Conservation (phyloP, 2,113 vertebrate species). For the Pandion haliaetus region DNA sequence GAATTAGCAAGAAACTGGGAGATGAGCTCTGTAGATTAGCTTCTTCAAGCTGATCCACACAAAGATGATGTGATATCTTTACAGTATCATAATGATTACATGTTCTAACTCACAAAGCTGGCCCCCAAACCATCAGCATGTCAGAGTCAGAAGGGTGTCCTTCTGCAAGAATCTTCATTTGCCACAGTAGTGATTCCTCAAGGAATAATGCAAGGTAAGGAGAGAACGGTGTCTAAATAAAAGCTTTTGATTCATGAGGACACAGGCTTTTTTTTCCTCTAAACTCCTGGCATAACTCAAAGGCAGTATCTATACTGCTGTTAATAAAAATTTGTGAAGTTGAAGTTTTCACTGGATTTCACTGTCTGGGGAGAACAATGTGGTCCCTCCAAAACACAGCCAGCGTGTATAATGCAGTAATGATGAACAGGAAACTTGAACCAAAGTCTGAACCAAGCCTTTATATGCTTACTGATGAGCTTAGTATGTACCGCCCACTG, state of each 20-base stretch:
- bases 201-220: neutral
- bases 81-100: neutral
- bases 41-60: neutral
- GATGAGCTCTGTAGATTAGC: neutral
- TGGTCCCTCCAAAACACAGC: neutral
- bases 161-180: neutral
- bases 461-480: accelerated
- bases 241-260: neutral
- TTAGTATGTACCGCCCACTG: neutral
- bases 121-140: neutral
- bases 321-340: neutral
- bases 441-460: neutral
- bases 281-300: neutral
- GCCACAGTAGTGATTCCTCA: neutral
- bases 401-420: neutral
- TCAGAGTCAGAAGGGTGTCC: neutral
- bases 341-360: neutral
- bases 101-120: neutral
- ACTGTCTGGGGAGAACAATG: neutral
- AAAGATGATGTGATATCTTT: neutral
- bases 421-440: neutral
- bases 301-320: neutral
- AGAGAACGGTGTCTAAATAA: neutral
- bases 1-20: neutral
- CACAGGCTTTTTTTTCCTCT: neutral